Evolutionary conservation across 2,888 invertebrate genomes (phyloP).

Genomic region (Agelastica alni): DNA sequence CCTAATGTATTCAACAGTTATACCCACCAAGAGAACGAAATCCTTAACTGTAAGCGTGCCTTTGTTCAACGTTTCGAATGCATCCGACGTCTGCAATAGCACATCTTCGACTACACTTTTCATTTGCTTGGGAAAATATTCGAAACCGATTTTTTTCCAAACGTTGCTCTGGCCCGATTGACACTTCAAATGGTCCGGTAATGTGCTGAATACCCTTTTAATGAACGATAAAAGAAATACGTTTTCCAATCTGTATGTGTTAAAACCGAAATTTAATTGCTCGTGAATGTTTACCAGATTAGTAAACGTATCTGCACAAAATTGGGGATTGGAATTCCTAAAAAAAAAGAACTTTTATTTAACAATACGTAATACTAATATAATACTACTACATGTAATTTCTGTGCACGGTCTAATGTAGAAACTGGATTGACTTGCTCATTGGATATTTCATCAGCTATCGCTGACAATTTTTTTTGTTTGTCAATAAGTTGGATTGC

Average conservation of each 20-base stretch:
- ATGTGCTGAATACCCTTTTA: constrained; percentile 34
- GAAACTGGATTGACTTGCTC: no score
- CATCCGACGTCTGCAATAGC: constrained; percentile 14
- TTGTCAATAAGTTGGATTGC: no score
- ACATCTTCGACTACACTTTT: constrained; percentile 16
- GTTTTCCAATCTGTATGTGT: constrained; percentile 38
- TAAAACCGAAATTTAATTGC: constrained; percentile 34
- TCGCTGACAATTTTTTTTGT: no score
- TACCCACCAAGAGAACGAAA: constrained; percentile 24
- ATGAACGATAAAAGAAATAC: constrained; percentile 38
- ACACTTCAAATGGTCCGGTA: constrained; percentile 24
- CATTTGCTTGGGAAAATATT: constrained; percentile 17
- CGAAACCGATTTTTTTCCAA: constrained; percentile 27
- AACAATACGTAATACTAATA: no score
- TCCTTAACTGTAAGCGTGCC: constrained; percentile 19
- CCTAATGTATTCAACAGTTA: no score
- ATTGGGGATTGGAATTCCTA: constrained; percentile 29
- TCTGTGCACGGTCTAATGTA: no score
- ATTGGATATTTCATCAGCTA: no score
- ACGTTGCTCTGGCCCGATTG: constrained; percentile 11
- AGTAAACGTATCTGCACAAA: constrained; percentile 21
- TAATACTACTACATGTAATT: no score
- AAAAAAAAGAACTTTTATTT: no score
- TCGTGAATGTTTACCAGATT: constrained; percentile 31
- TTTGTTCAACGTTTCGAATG: constrained; percentile 12